These are phyloP conservation scores for Bradynema listronoti DNA, from an alignment of 1,140 invertebrate genomes.

Conservation along the genomic window DNA sequence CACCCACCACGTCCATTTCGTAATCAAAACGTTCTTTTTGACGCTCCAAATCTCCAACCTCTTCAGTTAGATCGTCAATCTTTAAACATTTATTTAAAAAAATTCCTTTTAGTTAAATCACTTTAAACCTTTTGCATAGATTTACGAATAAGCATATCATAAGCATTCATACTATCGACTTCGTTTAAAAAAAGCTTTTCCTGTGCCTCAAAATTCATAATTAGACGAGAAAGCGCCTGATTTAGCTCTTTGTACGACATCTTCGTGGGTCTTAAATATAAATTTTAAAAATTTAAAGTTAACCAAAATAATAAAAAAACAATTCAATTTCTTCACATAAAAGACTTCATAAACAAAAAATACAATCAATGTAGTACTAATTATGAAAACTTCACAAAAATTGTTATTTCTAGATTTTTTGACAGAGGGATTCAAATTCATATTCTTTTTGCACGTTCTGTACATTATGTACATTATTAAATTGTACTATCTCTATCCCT, in stretches of 20 bases:
- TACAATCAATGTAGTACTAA: no score
- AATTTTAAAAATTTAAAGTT: no score
- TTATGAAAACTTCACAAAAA: no score
- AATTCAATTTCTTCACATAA: no score
- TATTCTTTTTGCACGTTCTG: no score
- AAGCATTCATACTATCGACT: conserved; percentile 31
- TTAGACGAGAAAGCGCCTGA: conserved; percentile 10
- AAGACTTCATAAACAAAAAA: no score
- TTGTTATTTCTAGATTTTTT: no score
- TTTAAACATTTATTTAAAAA: conserved; percentile 6
- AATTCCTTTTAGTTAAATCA: not conserved
- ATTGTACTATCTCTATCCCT: no score
- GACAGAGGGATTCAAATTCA: no score
- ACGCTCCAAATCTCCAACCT: conserved; percentile 26
- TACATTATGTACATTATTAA: no score
- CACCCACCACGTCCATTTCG: conserved; percentile 24
- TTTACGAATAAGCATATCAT: conserved; percentile 23
- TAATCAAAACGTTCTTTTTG: conserved; percentile 28
- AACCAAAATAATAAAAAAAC: no score
- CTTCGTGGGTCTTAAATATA: conserved; percentile 16
- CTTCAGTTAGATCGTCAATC: not conserved
- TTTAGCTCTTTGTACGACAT: conserved; percentile 27
- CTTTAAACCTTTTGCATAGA: conserved; percentile 26
- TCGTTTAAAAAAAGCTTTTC: conserved; percentile 31
- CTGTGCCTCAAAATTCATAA: conserved; percentile 25